Evolutionary conservation across 2,888 invertebrate genomes (phyloP), one percentile per base, ranked within the genome.

Genomic region (Brachyptera putata): DNA sequence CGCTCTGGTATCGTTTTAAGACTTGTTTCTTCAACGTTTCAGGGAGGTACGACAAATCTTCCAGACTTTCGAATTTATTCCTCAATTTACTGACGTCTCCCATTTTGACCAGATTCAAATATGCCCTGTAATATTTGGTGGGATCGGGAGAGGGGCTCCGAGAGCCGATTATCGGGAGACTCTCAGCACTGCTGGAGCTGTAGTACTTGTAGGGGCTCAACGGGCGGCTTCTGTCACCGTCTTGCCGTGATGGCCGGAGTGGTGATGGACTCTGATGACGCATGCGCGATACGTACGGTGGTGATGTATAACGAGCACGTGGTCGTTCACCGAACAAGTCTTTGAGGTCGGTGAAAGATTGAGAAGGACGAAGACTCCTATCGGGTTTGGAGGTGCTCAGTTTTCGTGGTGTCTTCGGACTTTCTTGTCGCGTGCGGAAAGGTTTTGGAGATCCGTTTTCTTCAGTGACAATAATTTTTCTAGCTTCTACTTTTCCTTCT

Each of bases 321-420:
- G 84, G 81, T 24, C 79, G 81, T 72, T 91, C 91, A 0, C 91
- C 91, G 69, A 89, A 91, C n/a, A 90, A 76, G 66, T 91, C 91
- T 69, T 87, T 89, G 59, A 91, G 75, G 73, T 89, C 85, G 30
- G 89, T 80, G 69, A 84, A 85, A 1, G 87, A 87, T 67, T 84
- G 84, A 0, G 87, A 85, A 49, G 81, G 77, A 4, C 43, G 48
- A 11, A 61, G 58, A 14, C 14, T n/a, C 39, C 7, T 13, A 16
- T 14, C 46, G 25, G 30, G 39, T 21, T 11, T 18, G 13, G 26
- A 14, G 30, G n/a, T 14, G 30, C 13, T 3, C 16, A 7, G 7
- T 16, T 16, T 49, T 14, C 58, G 36, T 25, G 58, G 36, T 13
- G 37, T 24, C 37, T 25, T 49, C 18, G 50, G 36, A 39, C 41